phyloP scores from a whole-genome alignment of 2,113 vertebrate species.

The Butastur rufipennis region DNA sequence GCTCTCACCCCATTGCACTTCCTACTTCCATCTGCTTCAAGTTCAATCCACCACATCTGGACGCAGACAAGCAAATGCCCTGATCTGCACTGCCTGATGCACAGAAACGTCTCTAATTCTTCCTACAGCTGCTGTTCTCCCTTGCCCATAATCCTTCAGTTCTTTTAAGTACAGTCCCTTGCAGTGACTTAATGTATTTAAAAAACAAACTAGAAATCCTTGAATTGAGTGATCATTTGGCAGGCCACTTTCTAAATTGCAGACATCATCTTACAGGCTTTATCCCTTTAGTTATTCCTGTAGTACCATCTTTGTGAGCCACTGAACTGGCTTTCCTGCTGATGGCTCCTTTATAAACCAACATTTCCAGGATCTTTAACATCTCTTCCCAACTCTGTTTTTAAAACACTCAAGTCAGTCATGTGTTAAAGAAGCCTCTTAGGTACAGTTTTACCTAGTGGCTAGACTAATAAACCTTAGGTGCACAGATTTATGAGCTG shows the following conservation, averaged over 20 bases:
- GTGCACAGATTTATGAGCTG: background rate
- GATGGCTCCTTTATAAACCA: background rate
- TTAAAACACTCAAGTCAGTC: background rate
- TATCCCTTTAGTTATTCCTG: background rate
- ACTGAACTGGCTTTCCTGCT: background rate
- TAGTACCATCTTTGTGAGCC: background rate
- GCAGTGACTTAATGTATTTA: background rate
- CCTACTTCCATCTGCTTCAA: background rate
- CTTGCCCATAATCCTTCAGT: background rate
- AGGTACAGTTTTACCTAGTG: background rate
- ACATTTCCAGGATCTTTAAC: background rate
- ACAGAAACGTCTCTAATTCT: background rate
- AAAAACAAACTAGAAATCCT: background rate
- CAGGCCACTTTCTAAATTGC: background rate
- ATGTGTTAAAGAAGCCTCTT: background rate
- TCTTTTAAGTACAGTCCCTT: background rate
- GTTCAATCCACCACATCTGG: background rate
- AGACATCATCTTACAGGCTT: background rate
- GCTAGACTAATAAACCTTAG: background rate
- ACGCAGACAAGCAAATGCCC: background rate
- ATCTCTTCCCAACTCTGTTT: background rate
- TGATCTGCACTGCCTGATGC: background rate
- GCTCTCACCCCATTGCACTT: background rate
- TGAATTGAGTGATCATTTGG: background rate
- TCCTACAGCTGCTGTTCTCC: background rate